Base-by-base conservation (phyloP, 1,140 invertebrate genomes). In the Leptinotarsa lineolata region DNA sequence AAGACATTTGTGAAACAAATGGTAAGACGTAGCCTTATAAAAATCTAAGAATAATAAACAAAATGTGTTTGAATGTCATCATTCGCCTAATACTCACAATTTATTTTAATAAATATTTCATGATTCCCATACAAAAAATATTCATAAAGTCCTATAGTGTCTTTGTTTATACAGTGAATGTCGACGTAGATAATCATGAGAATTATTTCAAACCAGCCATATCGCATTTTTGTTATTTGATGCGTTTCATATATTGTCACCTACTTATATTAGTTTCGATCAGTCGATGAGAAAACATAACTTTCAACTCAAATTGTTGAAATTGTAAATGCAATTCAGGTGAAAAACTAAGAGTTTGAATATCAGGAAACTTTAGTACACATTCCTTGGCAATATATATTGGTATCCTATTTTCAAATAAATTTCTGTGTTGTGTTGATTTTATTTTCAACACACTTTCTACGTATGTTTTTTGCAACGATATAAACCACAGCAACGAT, bases 1-100 rank as follows among this genome's bases (percentile, higher is more conserved):
- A 63, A 63, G 68, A 76, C 74, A 76, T 76, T 76, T 76, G 74
- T 72, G 59, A 60, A 18, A 68, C 74, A 76, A 76, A 70, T 76
- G 65, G 74, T 72, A 72, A 54, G 59, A 48, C 39, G 65, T 59
- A 67, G 65, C 65, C 60, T 69, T 72, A 73, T 73, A 73, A 76
- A 76, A 73, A 68, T 73, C 16, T 44, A 68, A 59, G 39, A 68
- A 73, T 64, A 76, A 76, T 73, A 76, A 76, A 76, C 74, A 76
- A 11, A n/a, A 68, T 46, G 39, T 60, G 39, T 66, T 73, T 65
- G 30, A 71, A 70, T 74, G 68, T 74, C 73, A 74, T 22, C 61
- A 54, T 58, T 20, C 18, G 18, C 18, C 58, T 74, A 30, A 22
- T 45, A 63, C 30, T 39, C 8, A 39, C 13, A 67, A 67, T 67